Conservation (phyloP, 2,888 invertebrate genomes). For the Dendrolimus pini region DNA sequence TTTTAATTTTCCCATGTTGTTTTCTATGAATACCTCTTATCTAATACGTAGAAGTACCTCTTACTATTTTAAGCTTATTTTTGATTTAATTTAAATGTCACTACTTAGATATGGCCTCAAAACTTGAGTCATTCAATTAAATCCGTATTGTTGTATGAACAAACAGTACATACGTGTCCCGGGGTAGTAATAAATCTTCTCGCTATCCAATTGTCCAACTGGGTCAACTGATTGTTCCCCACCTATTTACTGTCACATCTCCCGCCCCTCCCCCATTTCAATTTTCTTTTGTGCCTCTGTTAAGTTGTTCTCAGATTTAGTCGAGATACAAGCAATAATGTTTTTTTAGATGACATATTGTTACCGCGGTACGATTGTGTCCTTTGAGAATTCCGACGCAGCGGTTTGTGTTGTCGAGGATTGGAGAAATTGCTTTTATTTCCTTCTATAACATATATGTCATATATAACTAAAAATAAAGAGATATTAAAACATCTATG, state of each 20-base stretch:
- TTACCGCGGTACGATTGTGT: neutral
- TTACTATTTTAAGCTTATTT: no score
- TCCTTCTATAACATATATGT: no score
- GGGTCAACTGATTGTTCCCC: constrained; percentile 63
- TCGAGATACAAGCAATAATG: constrained; percentile 26
- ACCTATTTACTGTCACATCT: constrained; percentile 54
- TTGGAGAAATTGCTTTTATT: neutral
- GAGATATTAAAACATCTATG: no score
- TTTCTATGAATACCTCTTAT: no score
- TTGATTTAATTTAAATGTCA: no score
- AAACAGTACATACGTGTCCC: constrained; percentile 24
- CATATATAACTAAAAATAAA: neutral
- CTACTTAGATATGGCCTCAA: no score
- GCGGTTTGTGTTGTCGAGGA: neutral
- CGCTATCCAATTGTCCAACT: constrained; percentile 64
- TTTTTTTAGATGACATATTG: constrained; percentile 18
- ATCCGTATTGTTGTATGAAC: constrained; percentile 5
- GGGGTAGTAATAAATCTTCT: constrained; percentile 58
- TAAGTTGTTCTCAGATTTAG: constrained; percentile 47
- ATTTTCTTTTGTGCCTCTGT: constrained; percentile 62
- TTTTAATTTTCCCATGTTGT: no score
- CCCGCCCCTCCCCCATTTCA: constrained; percentile 56
- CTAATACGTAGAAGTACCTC: no score
- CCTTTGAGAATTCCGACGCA: neutral
- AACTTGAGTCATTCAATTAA: neutral